Base-by-base conservation (phyloP, 2,888 invertebrate species). In the Campaea margaritaria region DNA sequence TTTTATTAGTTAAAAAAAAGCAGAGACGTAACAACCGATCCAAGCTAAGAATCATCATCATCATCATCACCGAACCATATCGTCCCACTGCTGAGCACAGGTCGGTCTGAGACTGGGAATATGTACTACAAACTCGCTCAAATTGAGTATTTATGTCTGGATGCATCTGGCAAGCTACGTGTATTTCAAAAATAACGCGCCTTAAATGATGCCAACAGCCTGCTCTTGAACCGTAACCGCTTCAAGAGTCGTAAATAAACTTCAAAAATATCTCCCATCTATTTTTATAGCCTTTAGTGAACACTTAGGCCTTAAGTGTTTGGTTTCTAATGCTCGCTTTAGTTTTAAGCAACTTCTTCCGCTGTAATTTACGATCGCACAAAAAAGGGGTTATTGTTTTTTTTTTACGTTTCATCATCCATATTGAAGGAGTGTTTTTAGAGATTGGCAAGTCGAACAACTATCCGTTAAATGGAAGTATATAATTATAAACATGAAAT, bases 121-220 rank as follows among this genome's bases (percentile, higher is more conserved):
- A 9, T 14, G 13, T 39, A 13, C 14, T 38, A 38, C n/a, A n/a
- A n/a, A n/a, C 21, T 21, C 21, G 21, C 5, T 21, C 21, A 3
- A 21, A 21, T 5, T 21, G 21, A 3, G 21, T 21, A 21, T 21
- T 7, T 9, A 36, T 12, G n/a, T 36, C n/a, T n/a, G 36, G 13
- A 62, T 69, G 50, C 78, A 79, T 82, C 80, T 82, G 81, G 81
- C 70, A 52, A 11, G 68, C 66, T 76, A 77, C 78, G 78, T 78
- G 79, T 67, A 56, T 47, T 62, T 64, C 73, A 74, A 74, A 82
- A 78, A 82, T 82, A 82, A 67, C 64, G 38, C 68, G 72, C 76
- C 78, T 75, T 75, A 72, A 70, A 73, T 70, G 67, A 64, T 69
- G 69, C 51, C 44, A 66, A 62, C 58, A 64, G 70, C 49, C 44